phyloP scores from a whole-genome alignment of 1,140 invertebrate species.

The Eurosta solidaginis region DNA sequence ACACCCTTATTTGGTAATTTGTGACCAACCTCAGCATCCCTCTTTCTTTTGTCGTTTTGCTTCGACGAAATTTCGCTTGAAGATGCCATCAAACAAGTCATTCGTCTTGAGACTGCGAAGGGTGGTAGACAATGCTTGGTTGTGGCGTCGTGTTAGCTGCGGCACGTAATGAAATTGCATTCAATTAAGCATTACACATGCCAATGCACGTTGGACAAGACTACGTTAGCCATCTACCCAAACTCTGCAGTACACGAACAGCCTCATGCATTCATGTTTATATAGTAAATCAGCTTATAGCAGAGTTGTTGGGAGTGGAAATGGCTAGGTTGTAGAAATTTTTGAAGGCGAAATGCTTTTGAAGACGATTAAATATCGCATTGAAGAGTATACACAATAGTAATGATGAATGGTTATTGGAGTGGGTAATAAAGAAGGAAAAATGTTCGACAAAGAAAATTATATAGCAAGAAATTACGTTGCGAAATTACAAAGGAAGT shows the following conservation, averaged over 20 bases:
- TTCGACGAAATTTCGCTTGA: not conserved
- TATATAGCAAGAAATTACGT: no score
- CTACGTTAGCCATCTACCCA: not conserved
- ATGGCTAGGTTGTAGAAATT: not conserved
- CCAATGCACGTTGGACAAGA: constrained; percentile 10
- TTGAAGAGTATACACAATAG: not conserved
- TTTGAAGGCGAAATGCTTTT: not conserved
- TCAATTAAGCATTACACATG: constrained; percentile 31
- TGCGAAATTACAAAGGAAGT: no score
- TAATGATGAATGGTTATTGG: not conserved
- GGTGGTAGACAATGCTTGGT: not conserved
- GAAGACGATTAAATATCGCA: not conserved
- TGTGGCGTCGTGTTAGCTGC: not conserved
- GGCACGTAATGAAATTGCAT: constrained; percentile 32
- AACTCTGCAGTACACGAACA: not conserved
- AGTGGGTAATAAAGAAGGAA: not conserved
- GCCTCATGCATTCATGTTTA: not conserved
- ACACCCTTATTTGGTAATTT: not conserved
- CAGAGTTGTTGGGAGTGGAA: not conserved
- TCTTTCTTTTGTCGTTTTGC: not conserved
- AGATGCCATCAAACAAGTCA: not conserved
- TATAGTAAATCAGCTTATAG: not conserved
- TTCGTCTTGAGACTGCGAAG: not conserved
- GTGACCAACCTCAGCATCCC: not conserved
- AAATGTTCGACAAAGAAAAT: no score